phyloP scores from a whole-genome alignment of 2,888 invertebrate species.

The Boloria selene region DNA sequence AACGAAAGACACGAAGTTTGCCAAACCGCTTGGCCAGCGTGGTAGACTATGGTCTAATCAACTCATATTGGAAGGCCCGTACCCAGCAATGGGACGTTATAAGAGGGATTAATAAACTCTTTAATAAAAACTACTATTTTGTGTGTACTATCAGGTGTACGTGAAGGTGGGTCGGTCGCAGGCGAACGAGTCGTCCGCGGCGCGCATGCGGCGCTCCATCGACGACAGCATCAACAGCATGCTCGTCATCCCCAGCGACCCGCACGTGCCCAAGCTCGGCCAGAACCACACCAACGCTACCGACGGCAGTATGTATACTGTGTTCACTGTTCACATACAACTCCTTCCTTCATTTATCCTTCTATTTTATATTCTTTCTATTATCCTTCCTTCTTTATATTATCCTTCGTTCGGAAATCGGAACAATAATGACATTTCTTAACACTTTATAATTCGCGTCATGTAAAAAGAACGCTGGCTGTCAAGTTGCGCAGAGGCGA shows the following conservation, averaged over 20 bases:
- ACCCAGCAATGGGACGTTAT: not conserved
- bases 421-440: too few relatives aligned
- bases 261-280: constrained; percentile 52
- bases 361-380: too few relatives aligned
- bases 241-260: constrained; percentile 66
- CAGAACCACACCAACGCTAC: constrained; percentile 58
- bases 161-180: constrained; percentile 49
- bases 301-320: constrained; percentile 47
- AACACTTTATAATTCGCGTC: too few relatives aligned
- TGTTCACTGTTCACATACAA: too few relatives aligned
- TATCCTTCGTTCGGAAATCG: too few relatives aligned
- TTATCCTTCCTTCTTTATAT: too few relatives aligned
- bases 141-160: constrained; percentile 63
- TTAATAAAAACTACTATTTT: not conserved
- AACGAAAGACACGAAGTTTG: too few relatives aligned
- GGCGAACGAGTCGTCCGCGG: constrained; percentile 32
- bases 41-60: too few relatives aligned
- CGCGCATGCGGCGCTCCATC: constrained; percentile 56
- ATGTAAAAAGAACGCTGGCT: too few relatives aligned
- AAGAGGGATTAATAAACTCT: not conserved
- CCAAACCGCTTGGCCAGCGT: too few relatives aligned
- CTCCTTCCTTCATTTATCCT: too few relatives aligned
- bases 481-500: too few relatives aligned
- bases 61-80: not conserved
- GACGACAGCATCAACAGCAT: constrained; percentile 61